Evolutionary conservation across 2,888 invertebrate genomes (phyloP).

Genomic region (Adelognathus sp.): DNA sequence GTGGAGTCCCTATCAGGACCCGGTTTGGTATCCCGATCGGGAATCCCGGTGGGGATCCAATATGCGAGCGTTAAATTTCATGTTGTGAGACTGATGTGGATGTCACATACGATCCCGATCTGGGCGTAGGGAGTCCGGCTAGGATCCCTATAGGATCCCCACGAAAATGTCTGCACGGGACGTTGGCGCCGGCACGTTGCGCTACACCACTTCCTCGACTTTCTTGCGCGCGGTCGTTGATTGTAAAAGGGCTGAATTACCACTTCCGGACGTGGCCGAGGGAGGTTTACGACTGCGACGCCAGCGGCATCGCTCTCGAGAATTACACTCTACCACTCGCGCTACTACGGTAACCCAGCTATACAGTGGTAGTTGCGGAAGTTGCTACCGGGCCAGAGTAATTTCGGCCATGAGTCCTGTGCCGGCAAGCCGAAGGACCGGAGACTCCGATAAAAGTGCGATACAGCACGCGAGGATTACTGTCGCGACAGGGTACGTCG

Average conservation of each 20-base stretch:
- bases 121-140: no score
- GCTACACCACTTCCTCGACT: constrained; percentile 45
- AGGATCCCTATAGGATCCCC: no score
- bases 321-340: neutral
- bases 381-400: constrained; percentile 44
- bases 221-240: constrained; percentile 47
- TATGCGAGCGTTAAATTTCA: no score
- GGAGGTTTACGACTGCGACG: constrained; percentile 46
- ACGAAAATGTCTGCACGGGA: no score
- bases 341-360: neutral
- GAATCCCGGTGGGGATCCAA: no score
- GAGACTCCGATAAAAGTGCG: constrained; percentile 59
- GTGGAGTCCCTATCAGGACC: no score
- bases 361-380: constrained; percentile 11
- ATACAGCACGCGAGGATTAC: constrained; percentile 52
- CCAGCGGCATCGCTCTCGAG: constrained; percentile 37
- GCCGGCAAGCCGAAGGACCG: constrained; percentile 20
- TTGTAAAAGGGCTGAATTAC: constrained; percentile 58
- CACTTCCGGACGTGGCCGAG: constrained; percentile 54
- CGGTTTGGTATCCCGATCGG: no score
- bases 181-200: constrained; percentile 5
- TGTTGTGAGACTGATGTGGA: no score
- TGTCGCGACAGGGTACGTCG: constrained; percentile 29
- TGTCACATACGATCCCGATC: no score
- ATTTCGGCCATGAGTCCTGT: constrained; percentile 41